Evolutionary conservation across 1,140 invertebrate species (phyloP).

Genomic region (Eurosta solidaginis): DNA sequence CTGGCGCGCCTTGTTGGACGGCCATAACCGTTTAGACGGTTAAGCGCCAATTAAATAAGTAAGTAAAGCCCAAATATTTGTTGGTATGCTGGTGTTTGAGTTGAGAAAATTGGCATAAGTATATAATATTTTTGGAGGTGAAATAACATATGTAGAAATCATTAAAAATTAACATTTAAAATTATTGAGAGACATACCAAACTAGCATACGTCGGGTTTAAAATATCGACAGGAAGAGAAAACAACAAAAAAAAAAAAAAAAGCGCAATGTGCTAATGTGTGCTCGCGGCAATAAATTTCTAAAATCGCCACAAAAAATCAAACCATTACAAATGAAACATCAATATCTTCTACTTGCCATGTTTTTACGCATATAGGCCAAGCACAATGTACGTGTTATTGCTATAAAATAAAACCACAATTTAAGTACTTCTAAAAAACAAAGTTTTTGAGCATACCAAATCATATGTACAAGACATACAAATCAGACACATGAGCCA

Average conservation of each 20-base stretch:
- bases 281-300: neutral
- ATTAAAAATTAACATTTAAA: no score
- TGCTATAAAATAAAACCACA: slow-evolving; percentile 21
- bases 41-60: no score
- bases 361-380: neutral
- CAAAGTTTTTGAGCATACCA: neutral
- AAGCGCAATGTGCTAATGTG: neutral
- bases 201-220: neutral
- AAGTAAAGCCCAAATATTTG: no score
- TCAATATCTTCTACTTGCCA: neutral
- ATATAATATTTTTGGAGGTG: no score
- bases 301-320: neutral
- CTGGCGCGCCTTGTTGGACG: no score
- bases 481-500: no score
- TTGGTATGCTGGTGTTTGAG: no score
- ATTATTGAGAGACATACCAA: no score
- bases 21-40: no score
- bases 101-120: no score
- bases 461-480: neutral
- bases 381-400: slow-evolving; percentile 19
- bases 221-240: neutral
- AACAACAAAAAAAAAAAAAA: neutral
- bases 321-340: neutral
- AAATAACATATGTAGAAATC: no score
- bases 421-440: neutral